Percentiles rank a stretch among this genome's conserved stretches.
Evolutionary conservation across 1,140 invertebrate species (phyloP).

Genomic region (Pararge aegeria): DNA sequence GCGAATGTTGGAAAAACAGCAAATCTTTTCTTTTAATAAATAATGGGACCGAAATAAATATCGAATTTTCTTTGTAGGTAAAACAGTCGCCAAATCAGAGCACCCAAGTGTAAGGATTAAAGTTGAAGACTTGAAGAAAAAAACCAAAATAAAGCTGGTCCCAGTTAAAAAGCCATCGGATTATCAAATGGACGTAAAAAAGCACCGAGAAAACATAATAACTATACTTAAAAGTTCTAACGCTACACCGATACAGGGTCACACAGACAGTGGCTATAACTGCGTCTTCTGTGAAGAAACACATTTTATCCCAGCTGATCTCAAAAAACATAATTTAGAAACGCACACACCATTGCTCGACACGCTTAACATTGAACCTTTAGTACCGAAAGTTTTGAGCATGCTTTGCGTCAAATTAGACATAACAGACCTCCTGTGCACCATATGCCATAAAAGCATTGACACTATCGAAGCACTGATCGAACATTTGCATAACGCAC

Average conservation of each 20-base stretch:
- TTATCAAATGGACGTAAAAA: conserved; percentile 16
- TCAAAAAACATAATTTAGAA: conserved; percentile 48
- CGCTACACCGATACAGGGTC: conserved; percentile 45
- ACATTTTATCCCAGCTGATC: conserved; percentile 31
- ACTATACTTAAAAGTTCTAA: conserved; percentile 43
- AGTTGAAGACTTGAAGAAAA: conserved; percentile 2
- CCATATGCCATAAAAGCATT: conserved; percentile 31
- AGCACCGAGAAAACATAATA: conserved; percentile 36
- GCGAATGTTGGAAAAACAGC: neutral
- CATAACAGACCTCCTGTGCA: conserved; percentile 43
- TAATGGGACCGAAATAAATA: conserved; percentile 5
- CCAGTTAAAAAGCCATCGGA: conserved; percentile 17
- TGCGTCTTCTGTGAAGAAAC: conserved; percentile 46
- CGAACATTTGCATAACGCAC: conserved; percentile 31
- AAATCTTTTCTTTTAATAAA: neutral
- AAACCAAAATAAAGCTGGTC: conserved; percentile 4
- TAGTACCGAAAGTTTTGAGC: conserved; percentile 7
- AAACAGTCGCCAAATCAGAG: conserved; percentile 6
- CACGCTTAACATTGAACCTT: neutral
- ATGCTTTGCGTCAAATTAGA: conserved; percentile 40
- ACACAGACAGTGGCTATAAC: conserved; percentile 31
- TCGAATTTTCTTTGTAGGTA: conserved; percentile 12
- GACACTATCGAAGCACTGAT: conserved; percentile 33
- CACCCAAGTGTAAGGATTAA: neutral
- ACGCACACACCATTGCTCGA: conserved; percentile 20